Evolutionary conservation across 2,888 invertebrate species (phyloP).

Genomic region (Noctua janthina): DNA sequence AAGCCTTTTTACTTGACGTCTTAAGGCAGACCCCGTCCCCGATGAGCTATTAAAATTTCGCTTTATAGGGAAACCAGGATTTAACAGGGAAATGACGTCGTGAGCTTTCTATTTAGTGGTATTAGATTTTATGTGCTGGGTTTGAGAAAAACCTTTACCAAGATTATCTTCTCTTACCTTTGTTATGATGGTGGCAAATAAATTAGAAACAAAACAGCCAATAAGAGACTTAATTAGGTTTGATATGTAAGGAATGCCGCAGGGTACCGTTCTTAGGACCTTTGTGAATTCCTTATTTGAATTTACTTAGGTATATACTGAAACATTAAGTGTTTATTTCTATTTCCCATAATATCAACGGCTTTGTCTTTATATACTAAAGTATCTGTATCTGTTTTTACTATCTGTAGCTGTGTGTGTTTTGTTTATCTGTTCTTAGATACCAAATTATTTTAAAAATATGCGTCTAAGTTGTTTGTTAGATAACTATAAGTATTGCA

Average conservation of each 20-base stretch:
- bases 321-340: background rate
- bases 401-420: too few species aligned
- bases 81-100: conserved; percentile 5
- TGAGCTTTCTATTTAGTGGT: background rate
- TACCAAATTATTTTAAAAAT: background rate
- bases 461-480: background rate
- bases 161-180: background rate
- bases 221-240: background rate
- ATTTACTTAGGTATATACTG: background rate
- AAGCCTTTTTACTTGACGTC: conserved; percentile 55
- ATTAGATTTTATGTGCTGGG: background rate
- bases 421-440: background rate
- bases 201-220: background rate
- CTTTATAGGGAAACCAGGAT: conserved; percentile 34
- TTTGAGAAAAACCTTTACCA: background rate
- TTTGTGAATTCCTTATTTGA: background rate
- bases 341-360: background rate
- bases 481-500: background rate
- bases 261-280: background rate
- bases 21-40: conserved; percentile 14
- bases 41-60: conserved; percentile 40
- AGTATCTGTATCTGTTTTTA: too few species aligned
- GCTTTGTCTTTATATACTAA: background rate
- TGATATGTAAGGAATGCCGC: conserved; percentile 7
- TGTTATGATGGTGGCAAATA: background rate